These are phyloP conservation scores for Chorisops tibialis DNA, from an alignment of 2,888 invertebrate genomes.

Conservation along the genomic window DNA sequence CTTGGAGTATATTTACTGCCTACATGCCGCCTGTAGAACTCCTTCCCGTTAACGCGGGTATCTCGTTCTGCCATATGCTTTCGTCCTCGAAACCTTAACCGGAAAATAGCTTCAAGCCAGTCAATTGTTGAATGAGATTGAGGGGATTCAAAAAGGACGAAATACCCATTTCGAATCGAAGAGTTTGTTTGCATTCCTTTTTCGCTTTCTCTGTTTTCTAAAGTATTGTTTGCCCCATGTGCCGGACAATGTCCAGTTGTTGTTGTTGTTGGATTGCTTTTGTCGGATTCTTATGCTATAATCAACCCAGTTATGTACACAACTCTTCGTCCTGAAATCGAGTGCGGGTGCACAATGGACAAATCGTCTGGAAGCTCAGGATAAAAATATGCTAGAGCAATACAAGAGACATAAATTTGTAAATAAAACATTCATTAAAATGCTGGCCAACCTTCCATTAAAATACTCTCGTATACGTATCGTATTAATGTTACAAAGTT, in stretches of 20 bases:
- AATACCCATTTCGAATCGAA: slow-evolving; percentile 8
- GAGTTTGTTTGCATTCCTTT: slow-evolving; percentile 10
- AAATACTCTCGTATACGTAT: background rate
- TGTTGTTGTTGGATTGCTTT: background rate
- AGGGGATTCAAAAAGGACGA: slow-evolving; percentile 8
- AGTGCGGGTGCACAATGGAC: too few relatives aligned
- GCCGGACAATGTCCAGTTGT: slow-evolving; percentile 3
- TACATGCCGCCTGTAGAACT: too few relatives aligned
- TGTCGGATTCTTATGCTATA: too few relatives aligned
- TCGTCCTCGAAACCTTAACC: slow-evolving; percentile 5
- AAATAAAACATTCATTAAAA: slow-evolving; percentile 24
- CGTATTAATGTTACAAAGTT: slow-evolving; percentile 22
- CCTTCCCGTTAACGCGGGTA: too few relatives aligned
- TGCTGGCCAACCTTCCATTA: background rate
- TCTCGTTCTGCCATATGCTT: too few relatives aligned
- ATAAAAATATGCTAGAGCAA: slow-evolving; percentile 5
- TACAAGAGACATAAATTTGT: slow-evolving; percentile 19
- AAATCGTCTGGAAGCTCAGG: too few relatives aligned
- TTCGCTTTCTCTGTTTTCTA: background rate
- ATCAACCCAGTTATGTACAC: too few relatives aligned
- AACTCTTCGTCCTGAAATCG: too few relatives aligned
- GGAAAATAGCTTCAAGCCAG: slow-evolving; percentile 8
- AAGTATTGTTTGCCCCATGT: background rate
- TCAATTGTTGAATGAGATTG: slow-evolving; percentile 10
- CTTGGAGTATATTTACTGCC: too few relatives aligned